Evolutionary conservation across 2,797 vertebrate species (phyloP).

Genomic region (Propithecus deckenii): DNA sequence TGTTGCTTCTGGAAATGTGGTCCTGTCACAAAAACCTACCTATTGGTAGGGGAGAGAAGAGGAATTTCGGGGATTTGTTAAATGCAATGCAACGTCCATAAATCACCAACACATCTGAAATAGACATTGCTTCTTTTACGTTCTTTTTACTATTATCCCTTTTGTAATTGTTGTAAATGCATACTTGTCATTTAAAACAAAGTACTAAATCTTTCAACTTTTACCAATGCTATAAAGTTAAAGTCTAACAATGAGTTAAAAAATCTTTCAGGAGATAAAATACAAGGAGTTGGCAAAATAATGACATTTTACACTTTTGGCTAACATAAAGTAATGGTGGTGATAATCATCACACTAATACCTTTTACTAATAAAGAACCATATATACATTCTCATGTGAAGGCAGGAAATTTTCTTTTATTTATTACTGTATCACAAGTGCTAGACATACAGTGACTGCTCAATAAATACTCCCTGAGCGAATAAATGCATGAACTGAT

Average conservation of each 20-base stretch:
- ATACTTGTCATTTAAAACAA: neutral
- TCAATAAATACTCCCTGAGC: neutral
- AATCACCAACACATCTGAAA: neutral
- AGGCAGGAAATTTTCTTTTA: neutral
- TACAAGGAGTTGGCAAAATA: neutral
- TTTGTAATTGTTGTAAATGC: neutral
- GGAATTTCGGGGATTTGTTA: neutral
- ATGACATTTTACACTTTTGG: neutral
- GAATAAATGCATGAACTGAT: neutral
- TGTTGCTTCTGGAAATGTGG: neutral
- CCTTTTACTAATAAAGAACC: neutral
- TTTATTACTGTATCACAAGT: neutral
- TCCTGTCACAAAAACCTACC: neutral
- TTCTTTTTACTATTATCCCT: neutral
- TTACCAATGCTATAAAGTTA: neutral
- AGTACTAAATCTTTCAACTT: neutral
- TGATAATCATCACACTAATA: neutral
- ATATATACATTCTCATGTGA: neutral
- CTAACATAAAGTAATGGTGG: neutral
- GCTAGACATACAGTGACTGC: neutral
- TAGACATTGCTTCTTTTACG: neutral
- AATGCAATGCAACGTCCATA: neutral
- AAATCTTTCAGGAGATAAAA: neutral
- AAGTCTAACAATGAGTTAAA: neutral
- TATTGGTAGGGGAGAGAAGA: neutral